Evolutionary conservation across 2,888 invertebrate species (phyloP).

Genomic region (Cosmopolites sordidus): DNA sequence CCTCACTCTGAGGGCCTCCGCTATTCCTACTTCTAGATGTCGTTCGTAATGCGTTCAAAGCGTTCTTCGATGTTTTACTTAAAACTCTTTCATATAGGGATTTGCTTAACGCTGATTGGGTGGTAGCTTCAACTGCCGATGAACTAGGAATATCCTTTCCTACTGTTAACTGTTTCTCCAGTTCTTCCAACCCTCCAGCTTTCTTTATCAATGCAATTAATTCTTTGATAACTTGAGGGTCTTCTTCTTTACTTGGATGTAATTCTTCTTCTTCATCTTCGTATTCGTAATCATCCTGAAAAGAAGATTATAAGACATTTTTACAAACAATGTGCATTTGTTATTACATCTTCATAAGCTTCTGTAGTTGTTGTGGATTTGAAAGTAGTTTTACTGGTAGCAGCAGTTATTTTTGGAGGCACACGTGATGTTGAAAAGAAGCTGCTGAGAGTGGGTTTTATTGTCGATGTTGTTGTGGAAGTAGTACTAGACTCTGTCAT

Average conservation of each 20-base stretch:
- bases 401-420: slow-evolving; percentile 45
- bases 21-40: slow-evolving; percentile 50
- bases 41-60: slow-evolving; percentile 39
- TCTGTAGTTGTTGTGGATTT: slow-evolving; percentile 43
- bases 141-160: slow-evolving; percentile 37
- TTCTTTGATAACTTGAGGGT: slow-evolving; percentile 76
- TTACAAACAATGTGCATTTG: slow-evolving; percentile 2
- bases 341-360: slow-evolving; percentile 39
- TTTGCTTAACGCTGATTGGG: slow-evolving; percentile 67
- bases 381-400: slow-evolving; percentile 43
- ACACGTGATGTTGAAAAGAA: slow-evolving; percentile 38
- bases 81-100: slow-evolving; percentile 73
- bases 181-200: slow-evolving; percentile 80
- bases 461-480: slow-evolving; percentile 37
- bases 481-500: not conserved
- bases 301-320: not conserved
- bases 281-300: slow-evolving; percentile 39
- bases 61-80: slow-evolving; percentile 42
- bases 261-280: slow-evolving; percentile 53
- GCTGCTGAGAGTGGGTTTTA: slow-evolving; percentile 44
- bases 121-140: slow-evolving; percentile 49
- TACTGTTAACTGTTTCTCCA: slow-evolving; percentile 68
- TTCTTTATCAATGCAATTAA: slow-evolving; percentile 78
- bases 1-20: slow-evolving; percentile 57
- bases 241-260: slow-evolving; percentile 53